Evolutionary conservation across 2,888 invertebrate species (phyloP).

Genomic region (Cantharis nigra): DNA sequence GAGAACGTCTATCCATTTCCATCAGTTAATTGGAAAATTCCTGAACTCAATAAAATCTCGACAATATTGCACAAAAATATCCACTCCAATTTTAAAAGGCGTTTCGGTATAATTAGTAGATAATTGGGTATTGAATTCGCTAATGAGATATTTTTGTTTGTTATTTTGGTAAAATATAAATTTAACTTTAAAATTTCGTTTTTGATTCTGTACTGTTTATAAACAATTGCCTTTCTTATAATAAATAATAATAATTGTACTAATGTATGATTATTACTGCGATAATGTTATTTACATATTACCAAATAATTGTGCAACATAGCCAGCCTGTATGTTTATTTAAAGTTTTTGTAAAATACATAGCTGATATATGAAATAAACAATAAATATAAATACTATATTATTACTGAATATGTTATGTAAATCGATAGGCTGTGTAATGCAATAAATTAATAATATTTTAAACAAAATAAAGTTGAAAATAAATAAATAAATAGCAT

Average conservation of each 20-base stretch:
- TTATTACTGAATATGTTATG: not conserved
- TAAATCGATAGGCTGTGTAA: not conserved
- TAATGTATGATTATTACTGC: not conserved
- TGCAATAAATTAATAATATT: not conserved
- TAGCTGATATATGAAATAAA: not conserved
- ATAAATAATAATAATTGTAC: not conserved
- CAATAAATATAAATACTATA: not conserved
- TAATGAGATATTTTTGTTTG: not conserved
- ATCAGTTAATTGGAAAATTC: constrained; percentile 5
- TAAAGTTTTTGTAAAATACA: not conserved
- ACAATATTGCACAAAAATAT: not conserved
- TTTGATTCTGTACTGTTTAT: no score
- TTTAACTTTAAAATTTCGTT: not conserved
- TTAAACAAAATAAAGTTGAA: not conserved
- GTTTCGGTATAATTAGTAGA: not conserved
- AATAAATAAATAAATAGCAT: not conserved
- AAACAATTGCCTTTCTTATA: not conserved
- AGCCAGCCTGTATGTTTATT: not conserved
- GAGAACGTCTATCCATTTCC: constrained; percentile 1
- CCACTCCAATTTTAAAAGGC: not conserved
- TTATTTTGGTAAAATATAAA: not conserved
- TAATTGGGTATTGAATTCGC: not conserved
- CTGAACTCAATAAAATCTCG: not conserved
- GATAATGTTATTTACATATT: not conserved
- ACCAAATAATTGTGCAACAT: not conserved